Evolutionary conservation across 2,113 vertebrate species (phyloP), one percentile per base, ranked within the genome.

Genomic region (Microtus pennsylvanicus): DNA sequence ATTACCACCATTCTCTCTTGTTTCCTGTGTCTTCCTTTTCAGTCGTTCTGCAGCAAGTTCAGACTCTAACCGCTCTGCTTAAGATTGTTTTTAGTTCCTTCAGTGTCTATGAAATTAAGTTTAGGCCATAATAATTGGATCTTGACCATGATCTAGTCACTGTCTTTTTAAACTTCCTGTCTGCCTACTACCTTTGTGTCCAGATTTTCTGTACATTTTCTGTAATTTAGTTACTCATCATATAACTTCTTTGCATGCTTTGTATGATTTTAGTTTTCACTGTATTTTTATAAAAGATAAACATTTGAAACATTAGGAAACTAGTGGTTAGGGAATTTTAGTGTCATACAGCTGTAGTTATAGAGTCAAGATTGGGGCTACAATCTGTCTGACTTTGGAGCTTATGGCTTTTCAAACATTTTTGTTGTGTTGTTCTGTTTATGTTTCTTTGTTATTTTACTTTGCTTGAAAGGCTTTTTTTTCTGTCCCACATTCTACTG

Each of bases 241-340:
- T 21, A 63, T 19, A 81, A 75, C 42, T 26, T 72, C 72, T 94
- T 95, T 89, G 38, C 17, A 38, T 80, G 26, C 26, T 26, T 74
- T 82, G 38, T 42, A 65, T 82, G 45, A 85, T 55, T 94, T 52
- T n/a, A 74, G 83, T 55, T 87, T 87, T 52, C 12, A 88, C 17
- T 24, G 47, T 30, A 55, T 52, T 65, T 88, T 88, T 72, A 88
- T 12, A 50, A 86, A 86, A 85, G 86, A 16, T 72, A 38, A 72
- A 70, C 80, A 83, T 93, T 94, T 96, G 93, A 87, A 28, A 89
- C 19, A 22, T 81, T 45, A 94, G 58, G 65, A 94, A 90, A 65
- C 19, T n/a, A 42, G 3, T 63, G 22, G 8, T 61, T 87, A 87
- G 83, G 78, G 63, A 91, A 22, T 26, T 35, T 74, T 86, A 5